Conservation (phyloP, 2,888 invertebrate species). For the Coecobrya sp. region DNA sequence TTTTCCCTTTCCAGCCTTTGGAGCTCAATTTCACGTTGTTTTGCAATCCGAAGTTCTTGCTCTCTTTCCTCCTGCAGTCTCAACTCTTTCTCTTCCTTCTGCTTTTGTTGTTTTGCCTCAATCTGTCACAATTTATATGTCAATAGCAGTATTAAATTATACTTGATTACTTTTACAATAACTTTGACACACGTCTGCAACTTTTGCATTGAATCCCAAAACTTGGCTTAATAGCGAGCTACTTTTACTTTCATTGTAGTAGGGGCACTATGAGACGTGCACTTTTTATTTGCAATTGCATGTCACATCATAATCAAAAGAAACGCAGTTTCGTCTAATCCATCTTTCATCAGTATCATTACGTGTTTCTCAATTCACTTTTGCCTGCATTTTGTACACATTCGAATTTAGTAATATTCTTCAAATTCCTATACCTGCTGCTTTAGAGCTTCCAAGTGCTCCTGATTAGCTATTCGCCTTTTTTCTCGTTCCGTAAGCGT, state of each 20-base stretch:
- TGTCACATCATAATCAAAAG: neutral
- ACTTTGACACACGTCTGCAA: neutral
- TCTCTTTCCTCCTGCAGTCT: constrained; percentile 93
- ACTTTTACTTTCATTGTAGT: neutral
- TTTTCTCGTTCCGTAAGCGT: constrained; percentile 94
- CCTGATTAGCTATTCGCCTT: constrained; percentile 94
- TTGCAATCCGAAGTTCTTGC: constrained; percentile 93
- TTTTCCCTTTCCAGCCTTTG: constrained; percentile 91
- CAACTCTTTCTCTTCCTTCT: constrained; percentile 93
- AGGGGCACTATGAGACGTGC: neutral
- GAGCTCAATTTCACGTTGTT: constrained; percentile 92
- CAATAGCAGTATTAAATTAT: neutral
- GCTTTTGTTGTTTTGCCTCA: constrained; percentile 93
- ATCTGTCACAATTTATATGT: constrained; percentile 88
- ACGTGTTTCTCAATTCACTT: too few species aligned
- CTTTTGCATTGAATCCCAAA: too few species aligned
- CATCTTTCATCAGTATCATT: neutral
- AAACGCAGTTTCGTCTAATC: neutral
- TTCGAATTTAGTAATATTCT: too few species aligned
- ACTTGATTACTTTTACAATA: neutral
- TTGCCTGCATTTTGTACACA: too few species aligned
- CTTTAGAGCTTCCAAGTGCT: constrained; percentile 95
- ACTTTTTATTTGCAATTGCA: neutral
- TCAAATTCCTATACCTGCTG: constrained; percentile 89
- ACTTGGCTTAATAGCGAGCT: too few species aligned